Percentiles rank a stretch among this genome's conserved stretches.
Conservation (phyloP, 1,140 invertebrate genomes). For the Diuraphis noxia region DNA sequence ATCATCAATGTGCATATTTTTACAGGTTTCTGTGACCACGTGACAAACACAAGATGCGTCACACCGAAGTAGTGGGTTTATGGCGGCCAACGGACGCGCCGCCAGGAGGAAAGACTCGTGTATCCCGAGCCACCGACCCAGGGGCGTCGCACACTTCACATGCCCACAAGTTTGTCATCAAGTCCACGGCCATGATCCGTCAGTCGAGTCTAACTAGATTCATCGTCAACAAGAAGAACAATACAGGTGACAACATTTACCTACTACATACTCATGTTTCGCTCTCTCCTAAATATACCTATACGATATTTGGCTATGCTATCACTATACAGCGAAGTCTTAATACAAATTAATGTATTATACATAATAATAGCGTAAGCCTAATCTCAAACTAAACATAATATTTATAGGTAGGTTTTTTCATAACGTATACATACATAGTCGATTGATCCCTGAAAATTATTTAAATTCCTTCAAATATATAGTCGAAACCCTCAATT, state of each 20-base stretch:
- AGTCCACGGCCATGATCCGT: constrained; percentile 65
- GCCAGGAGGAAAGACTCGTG: constrained; percentile 59
- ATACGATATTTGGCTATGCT: background rate
- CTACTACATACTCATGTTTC: background rate
- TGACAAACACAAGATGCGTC: constrained; percentile 57
- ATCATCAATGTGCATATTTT: background rate
- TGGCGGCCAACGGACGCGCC: constrained; percentile 63
- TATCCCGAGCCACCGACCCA: constrained; percentile 59
- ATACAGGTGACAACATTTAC: constrained; percentile 55
- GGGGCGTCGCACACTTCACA: constrained; percentile 58
- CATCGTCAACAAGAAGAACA: constrained; percentile 65
- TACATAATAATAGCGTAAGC: background rate
- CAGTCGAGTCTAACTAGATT: constrained; percentile 71
- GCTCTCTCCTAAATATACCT: background rate
- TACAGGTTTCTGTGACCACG: background rate
- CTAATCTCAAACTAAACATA: background rate
- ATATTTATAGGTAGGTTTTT: background rate
- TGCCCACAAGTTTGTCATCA: constrained; percentile 60
- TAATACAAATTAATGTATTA: no score
- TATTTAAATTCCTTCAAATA: background rate
- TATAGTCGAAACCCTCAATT: background rate
- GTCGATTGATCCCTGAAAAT: background rate
- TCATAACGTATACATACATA: background rate
- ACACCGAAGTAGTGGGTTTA: constrained; percentile 63
- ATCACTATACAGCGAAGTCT: background rate